Base-by-base conservation (phyloP, 2,797 vertebrate genomes). In the Acanthurus lineatus region DNA sequence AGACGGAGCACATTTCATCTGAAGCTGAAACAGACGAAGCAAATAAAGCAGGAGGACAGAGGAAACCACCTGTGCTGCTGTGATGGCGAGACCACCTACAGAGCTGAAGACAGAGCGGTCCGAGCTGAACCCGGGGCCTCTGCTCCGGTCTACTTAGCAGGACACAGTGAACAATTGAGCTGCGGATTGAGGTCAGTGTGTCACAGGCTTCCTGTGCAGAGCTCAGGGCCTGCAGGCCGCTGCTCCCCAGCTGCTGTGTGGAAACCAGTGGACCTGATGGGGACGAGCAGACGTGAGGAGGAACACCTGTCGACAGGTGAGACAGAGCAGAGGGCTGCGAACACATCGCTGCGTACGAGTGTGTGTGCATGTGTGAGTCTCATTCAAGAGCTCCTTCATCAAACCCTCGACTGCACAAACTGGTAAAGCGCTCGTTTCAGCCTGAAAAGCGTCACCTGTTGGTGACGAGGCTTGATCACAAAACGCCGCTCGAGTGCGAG, bases 171-270 rank as follows among this genome's bases (percentile, higher is more conserved):
- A 81, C 78, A 79, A 79, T 54, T 51, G 56, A 77, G 70, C 48
- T n/a, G 40, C 71, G 75, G 73, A 92, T 87, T 79, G 58, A 88
- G 89, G 86, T 88, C 86, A 88, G 79, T 86, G 77, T 84, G 89
- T 83, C 83, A 47, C 16, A 71, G 69, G 52, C 65, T 53, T 60
- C 72, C 63, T 65, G 53, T 6, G 28, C 25, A 25, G 48, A 25
- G 48, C 58, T 60, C 53, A 70, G 56, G 65, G 53, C 62, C 57
- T 6, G 20, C 42, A 20, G 68, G 8, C 62, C 3, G 20, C 9
- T 65, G 72, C 40, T 14, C 56, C 16, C 20, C 73, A 69, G 40
- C 74, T 77, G 38, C 15, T 75, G 54, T 17, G 17, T 74, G 73
- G 77, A 66, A 45, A 70, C 73, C 66, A n/a, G n/a, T 15, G 0